Conservation (phyloP, 2,888 invertebrate genomes). For the Temnothorax ravouxi region DNA sequence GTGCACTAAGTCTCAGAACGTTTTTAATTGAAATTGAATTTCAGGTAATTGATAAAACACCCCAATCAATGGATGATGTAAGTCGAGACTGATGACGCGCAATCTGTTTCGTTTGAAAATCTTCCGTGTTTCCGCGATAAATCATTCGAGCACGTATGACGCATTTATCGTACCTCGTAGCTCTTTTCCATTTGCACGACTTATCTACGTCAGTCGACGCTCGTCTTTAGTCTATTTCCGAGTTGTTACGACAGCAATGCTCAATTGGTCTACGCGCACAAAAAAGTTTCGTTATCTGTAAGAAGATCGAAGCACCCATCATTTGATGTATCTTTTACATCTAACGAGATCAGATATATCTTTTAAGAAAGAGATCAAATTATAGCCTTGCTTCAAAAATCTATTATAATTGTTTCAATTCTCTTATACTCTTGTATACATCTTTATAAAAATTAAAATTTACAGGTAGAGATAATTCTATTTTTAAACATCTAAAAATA, state of each 20-base stretch:
- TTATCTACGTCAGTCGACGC: constrained; percentile 46
- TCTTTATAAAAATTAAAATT: neutral
- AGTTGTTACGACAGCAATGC: constrained; percentile 12
- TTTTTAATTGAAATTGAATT: neutral
- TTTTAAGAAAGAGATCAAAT: neutral
- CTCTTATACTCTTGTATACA: neutral
- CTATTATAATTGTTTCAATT: neutral
- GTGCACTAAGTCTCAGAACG: neutral
- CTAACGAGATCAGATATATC: neutral
- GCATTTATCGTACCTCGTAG: neutral
- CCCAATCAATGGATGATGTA: neutral
- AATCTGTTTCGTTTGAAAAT: neutral
- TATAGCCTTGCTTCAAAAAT: neutral
- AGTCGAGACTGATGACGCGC: neutral
- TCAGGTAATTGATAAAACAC: neutral
- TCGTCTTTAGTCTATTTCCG: constrained; percentile 51
- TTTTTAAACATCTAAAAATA: constrained; percentile 2
- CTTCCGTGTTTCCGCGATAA: constrained; percentile 1
- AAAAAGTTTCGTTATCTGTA: neutral
- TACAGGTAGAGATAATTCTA: neutral
- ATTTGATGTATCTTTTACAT: neutral
- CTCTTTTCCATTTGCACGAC: neutral
- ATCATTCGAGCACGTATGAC: neutral
- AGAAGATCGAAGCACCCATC: neutral
- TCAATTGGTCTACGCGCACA: neutral